Percentiles rank a stretch among this genome's conserved stretches.
Conservation (phyloP, 2,797 vertebrate species). For the Hydrolagus colliei region DNA sequence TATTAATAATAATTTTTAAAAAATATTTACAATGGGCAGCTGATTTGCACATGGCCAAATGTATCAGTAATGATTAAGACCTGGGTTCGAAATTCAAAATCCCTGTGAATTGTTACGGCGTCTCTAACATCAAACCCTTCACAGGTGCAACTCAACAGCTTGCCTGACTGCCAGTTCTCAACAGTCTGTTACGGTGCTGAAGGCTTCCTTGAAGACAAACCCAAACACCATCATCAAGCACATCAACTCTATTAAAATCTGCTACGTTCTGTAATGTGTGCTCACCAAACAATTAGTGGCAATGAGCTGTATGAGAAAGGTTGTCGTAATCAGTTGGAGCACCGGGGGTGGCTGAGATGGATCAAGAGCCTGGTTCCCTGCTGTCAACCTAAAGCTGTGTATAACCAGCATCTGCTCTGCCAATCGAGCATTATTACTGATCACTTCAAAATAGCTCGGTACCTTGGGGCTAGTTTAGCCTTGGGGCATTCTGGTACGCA, state of each 20-base stretch:
- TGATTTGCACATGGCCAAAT: too few species aligned
- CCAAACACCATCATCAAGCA: too few species aligned
- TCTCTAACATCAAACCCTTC: too few species aligned
- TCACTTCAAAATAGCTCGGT: background rate
- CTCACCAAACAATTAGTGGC: background rate
- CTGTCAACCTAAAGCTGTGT: background rate
- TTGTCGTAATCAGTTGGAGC: background rate
- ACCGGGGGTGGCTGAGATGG: background rate
- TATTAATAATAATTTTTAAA: too few species aligned
- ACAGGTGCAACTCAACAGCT: too few species aligned
- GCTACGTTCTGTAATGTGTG: background rate
- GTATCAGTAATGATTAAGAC: too few species aligned
- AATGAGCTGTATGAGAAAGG: background rate
- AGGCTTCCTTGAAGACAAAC: too few species aligned
- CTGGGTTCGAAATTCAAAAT: too few species aligned
- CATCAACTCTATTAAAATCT: background rate
- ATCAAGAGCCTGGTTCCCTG: background rate
- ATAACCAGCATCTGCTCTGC: conserved; percentile 15
- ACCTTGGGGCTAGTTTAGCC: background rate
- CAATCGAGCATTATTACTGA: background rate
- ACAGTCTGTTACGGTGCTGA: too few species aligned
- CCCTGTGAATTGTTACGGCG: too few species aligned
- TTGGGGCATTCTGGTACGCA: background rate
- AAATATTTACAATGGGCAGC: too few species aligned
- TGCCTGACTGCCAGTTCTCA: too few species aligned